phyloP scores from a whole-genome alignment of 2,888 invertebrate genomes.

The Nomada goodeniana region DNA sequence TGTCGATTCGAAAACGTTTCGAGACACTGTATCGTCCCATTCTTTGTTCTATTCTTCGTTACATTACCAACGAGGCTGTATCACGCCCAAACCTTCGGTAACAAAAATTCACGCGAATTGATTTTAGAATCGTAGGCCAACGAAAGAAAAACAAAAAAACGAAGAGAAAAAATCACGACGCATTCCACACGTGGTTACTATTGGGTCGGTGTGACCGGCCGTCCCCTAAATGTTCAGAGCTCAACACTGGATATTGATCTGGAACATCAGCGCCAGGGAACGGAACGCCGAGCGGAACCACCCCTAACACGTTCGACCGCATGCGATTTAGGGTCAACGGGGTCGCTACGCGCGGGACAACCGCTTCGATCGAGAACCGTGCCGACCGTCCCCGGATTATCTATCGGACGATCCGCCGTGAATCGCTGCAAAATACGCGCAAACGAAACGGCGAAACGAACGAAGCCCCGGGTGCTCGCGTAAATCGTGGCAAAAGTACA shows the following conservation, averaged over 20 bases:
- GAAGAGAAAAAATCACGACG: neutral
- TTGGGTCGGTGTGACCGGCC: constrained; percentile 38
- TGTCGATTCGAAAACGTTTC: too few species aligned
- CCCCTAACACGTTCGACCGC: constrained; percentile 39
- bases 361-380: constrained; percentile 18
- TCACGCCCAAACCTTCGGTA: too few species aligned
- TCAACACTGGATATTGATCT: constrained; percentile 79
- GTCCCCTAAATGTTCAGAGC: constrained; percentile 36
- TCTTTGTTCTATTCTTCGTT: too few species aligned
- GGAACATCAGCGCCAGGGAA: constrained; percentile 65
- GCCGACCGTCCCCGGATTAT: neutral
- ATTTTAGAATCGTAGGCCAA: too few species aligned
- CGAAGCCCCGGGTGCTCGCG: neutral
- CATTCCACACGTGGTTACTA: constrained; percentile 8
- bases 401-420: neutral
- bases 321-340: constrained; percentile 49
- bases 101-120: too few species aligned
- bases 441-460: neutral
- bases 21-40: too few species aligned
- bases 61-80: too few species aligned
- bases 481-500: constrained; percentile 32
- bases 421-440: neutral
- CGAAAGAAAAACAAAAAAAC: too few species aligned
- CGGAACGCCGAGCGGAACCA: constrained; percentile 50
- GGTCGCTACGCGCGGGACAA: neutral